Evolutionary conservation across 2,113 vertebrate species (phyloP), one percentile per base, ranked within the genome.

Genomic region (Megaceryle torquata): DNA sequence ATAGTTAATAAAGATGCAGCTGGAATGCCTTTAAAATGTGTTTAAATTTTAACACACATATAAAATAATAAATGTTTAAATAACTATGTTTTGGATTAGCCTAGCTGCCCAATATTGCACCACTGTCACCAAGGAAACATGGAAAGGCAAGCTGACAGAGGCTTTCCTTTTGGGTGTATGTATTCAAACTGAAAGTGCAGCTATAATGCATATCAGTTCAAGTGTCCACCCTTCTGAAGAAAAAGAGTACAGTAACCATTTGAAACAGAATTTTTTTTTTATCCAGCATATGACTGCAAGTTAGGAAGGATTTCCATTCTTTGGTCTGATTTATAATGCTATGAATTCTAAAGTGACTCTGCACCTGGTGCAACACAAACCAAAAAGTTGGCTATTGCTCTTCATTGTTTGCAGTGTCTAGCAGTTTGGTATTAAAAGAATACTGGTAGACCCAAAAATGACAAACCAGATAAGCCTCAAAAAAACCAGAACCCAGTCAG

Each of bases 51-150:
- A 93, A 96, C 75, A 10, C 24, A 53, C 13, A 17, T 75, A 74
- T 88, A 94, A 95, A 96, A 96, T 91, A 91, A 92, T 93, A 69
- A 93, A 91, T 92, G 81, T 87, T 92, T 94, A 87, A 96, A 94
- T 89, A 91, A 89, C 70, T 89, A 44, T 7, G 5, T 79, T 95
- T 92, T 89, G 86, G 67, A 85, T 87, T 93, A 92, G 41, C n/a
- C 82, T 88, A 53, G 53, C 75, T 91, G 69, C 41, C 88, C 86
- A 80, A 9, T 82, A 65, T 50, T 82, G n/a, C 14, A 53, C 81
- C 61, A 82, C 28, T 21, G 59, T 93, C 93, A 85, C 86, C 92
- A 94, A 91, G 92, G 93, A 95, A 94, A 91, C 95, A 54, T 72
- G 57, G 56, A 85, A 89, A 69, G 17, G 19, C 3, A 0, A 67